Percentiles rank a stretch among this genome's conserved stretches.
Evolutionary conservation across 2,797 vertebrate genomes (phyloP).

Genomic region (Hybognathus amarus): DNA sequence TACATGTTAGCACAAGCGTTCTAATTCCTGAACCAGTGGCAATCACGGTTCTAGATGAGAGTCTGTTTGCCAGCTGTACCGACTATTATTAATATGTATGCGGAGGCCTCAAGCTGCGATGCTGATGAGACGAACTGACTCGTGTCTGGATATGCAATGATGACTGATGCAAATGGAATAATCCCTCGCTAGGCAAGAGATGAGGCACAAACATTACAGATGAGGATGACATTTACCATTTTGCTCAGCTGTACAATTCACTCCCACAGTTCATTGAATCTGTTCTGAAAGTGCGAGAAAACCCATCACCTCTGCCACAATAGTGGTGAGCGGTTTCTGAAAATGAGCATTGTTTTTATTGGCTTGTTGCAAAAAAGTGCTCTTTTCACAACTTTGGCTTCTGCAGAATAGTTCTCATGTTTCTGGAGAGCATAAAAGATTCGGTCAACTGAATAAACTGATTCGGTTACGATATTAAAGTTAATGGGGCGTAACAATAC

Average conservation of each 20-base stretch:
- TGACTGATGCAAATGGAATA: slow-evolving; percentile 55
- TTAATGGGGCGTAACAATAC: neutral
- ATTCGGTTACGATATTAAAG: too few species aligned
- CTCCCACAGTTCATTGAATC: slow-evolving; percentile 27
- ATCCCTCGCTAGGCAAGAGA: slow-evolving; percentile 34
- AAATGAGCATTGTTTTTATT: slow-evolving; percentile 47
- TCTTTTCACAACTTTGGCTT: slow-evolving; percentile 20
- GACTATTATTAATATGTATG: slow-evolving; percentile 48
- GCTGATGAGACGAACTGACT: slow-evolving; percentile 53
- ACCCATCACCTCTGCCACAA: slow-evolving; percentile 15
- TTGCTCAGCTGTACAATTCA: slow-evolving; percentile 49
- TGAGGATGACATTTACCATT: slow-evolving; percentile 55
- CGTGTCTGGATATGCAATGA: slow-evolving; percentile 44
- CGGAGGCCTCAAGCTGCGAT: slow-evolving; percentile 17
- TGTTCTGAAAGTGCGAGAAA: slow-evolving; percentile 8
- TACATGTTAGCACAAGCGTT: slow-evolving; percentile 37
- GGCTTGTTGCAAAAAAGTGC: slow-evolving; percentile 13
- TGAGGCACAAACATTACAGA: slow-evolving; percentile 34
- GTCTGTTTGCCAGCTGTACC: slow-evolving; percentile 37
- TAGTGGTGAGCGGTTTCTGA: slow-evolving; percentile 15
- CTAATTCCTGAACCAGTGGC: slow-evolving; percentile 32
- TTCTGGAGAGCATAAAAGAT: neutral
- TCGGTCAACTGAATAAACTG: too few species aligned
- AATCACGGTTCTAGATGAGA: slow-evolving; percentile 48
- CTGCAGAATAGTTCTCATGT: slow-evolving; percentile 1